These are phyloP conservation scores for Labroides dimidiatus DNA, from an alignment of 2,797 vertebrate genomes.

Conservation along the genomic window DNA sequence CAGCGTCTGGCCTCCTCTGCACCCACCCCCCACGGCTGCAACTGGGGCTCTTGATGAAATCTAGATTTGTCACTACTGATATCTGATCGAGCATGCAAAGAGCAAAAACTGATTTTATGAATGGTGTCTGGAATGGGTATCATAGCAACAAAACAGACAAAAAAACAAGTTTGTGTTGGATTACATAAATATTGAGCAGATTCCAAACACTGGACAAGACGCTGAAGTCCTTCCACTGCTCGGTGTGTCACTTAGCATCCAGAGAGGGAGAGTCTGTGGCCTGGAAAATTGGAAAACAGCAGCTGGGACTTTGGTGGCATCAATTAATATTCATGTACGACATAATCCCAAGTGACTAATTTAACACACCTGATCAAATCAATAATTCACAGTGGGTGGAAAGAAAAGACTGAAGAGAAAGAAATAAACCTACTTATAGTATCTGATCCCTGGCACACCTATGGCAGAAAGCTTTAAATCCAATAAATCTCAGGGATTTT, in stretches of 20 bases:
- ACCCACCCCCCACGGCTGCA: constrained; percentile 16
- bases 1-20: constrained; percentile 42
- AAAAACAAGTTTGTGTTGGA: neutral
- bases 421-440: neutral
- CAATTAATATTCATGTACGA: constrained; percentile 82
- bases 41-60: constrained; percentile 34
- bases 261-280: constrained; percentile 38
- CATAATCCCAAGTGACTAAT: constrained; percentile 76
- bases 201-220: constrained; percentile 9
- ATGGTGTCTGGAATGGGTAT: constrained; percentile 33
- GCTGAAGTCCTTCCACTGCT: constrained; percentile 21
- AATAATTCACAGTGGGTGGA: constrained; percentile 69
- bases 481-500: neutral
- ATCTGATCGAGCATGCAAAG: constrained; percentile 20
- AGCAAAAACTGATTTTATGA: constrained; percentile 26
- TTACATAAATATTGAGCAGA: constrained; percentile 17
- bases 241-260: constrained; percentile 46
- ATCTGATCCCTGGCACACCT: constrained; percentile 12
- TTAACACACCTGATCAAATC: constrained; percentile 81
- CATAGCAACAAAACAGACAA: constrained; percentile 34
- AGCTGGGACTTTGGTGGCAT: constrained; percentile 73
- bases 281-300: constrained; percentile 75
- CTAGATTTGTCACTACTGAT: constrained; percentile 29
- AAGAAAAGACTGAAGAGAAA: neutral
- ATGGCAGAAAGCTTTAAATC: neutral